Percentiles rank a stretch among this genome's conserved stretches.
phyloP scores from a whole-genome alignment of 2,797 vertebrate genomes.

The Remorina albescens region DNA sequence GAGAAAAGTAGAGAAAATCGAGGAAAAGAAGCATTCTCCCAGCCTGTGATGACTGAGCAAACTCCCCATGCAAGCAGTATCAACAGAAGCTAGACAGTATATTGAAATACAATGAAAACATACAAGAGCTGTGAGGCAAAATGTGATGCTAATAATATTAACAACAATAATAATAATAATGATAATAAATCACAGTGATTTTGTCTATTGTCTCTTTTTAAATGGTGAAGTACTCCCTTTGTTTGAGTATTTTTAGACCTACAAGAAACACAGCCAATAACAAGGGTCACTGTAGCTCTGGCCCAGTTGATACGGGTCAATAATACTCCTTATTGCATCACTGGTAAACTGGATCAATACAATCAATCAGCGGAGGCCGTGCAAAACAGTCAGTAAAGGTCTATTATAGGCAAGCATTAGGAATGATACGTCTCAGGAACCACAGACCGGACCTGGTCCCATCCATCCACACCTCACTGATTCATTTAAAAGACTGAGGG shows the following conservation, averaged over 20 bases:
- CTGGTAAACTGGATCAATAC: slow-evolving; percentile 78
- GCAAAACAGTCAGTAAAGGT: slow-evolving; percentile 76
- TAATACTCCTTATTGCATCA: slow-evolving; percentile 71
- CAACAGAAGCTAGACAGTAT: slow-evolving; percentile 62
- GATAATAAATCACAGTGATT: slow-evolving; percentile 39
- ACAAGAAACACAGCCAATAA: slow-evolving; percentile 37
- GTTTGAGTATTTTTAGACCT: slow-evolving; percentile 27
- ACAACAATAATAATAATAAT: slow-evolving; percentile 36
- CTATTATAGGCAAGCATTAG: slow-evolving; percentile 74
- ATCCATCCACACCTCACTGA: slow-evolving; percentile 77
- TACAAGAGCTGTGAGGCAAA: slow-evolving; percentile 47
- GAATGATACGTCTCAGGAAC: slow-evolving; percentile 70
- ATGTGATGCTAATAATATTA: slow-evolving; percentile 17
- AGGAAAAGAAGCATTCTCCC: slow-evolving; percentile 84
- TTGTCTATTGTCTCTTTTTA: slow-evolving; percentile 25
- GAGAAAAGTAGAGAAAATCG: slow-evolving; percentile 86
- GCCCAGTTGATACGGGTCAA: slow-evolving; percentile 67
- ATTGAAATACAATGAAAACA: slow-evolving; percentile 69
- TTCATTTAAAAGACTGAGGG: slow-evolving; percentile 76
- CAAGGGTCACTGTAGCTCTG: slow-evolving; percentile 53
- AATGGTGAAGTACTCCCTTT: slow-evolving; percentile 31
- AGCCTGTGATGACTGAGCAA: slow-evolving; percentile 71
- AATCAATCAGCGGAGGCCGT: slow-evolving; percentile 72
- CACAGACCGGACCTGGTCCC: slow-evolving; percentile 66
- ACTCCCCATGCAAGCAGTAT: slow-evolving; percentile 75